These are phyloP conservation scores for Axis porcinus DNA, from an alignment of 2,113 vertebrate genomes.

Conservation along the genomic window DNA sequence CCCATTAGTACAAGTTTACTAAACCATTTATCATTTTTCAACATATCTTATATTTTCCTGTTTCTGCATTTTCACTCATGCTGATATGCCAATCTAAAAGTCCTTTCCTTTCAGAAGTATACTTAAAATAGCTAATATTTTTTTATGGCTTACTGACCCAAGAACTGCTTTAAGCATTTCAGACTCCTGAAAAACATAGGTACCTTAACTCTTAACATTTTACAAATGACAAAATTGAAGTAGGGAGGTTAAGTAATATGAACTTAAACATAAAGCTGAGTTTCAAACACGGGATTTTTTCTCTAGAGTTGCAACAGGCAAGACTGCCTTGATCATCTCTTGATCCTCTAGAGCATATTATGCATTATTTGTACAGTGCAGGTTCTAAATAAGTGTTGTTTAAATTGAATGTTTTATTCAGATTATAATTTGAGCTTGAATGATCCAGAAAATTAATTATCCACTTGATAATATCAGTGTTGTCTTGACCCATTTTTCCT, in stretches of 20 bases:
- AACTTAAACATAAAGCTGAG: not conserved
- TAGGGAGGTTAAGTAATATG: not conserved
- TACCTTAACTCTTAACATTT: not conserved
- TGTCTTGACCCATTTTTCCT: slow-evolving; percentile 7
- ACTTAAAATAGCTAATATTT: not conserved
- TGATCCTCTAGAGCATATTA: not conserved
- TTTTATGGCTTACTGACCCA: not conserved
- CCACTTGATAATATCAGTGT: slow-evolving; percentile 21
- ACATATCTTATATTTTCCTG: not conserved
- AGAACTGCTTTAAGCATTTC: not conserved
- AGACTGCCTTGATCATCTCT: not conserved
- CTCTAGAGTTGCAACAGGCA: not conserved
- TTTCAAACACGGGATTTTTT: not conserved
- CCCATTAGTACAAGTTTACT: not conserved
- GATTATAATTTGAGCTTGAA: slow-evolving; percentile 32
- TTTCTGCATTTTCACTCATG: not conserved
- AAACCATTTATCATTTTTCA: not conserved
- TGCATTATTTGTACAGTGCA: slow-evolving; percentile 1
- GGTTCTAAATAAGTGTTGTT: slow-evolving; percentile 22
- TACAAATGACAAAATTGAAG: not conserved
- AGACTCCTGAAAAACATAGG: not conserved
- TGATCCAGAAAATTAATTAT: slow-evolving; percentile 41
- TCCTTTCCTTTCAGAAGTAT: not conserved
- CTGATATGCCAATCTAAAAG: not conserved
- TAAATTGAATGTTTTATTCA: slow-evolving; percentile 28